Conservation (phyloP, 2,888 invertebrate genomes). For the Glaucopsyche alexis region DNA sequence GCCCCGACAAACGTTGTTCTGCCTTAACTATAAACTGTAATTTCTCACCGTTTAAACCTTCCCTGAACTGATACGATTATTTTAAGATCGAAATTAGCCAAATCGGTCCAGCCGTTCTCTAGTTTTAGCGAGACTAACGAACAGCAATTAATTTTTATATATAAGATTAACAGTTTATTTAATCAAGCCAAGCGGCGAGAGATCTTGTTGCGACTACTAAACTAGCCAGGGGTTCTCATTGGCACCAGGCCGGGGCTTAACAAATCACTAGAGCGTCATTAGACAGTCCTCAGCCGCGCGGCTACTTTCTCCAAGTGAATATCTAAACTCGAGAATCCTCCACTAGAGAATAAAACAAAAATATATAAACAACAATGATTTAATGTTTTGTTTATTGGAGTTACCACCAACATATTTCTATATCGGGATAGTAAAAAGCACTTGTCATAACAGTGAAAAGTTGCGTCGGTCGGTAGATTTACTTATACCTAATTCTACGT, state of each 20-base stretch:
- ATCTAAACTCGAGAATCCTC: neutral
- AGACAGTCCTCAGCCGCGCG: neutral
- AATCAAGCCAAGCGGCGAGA: neutral
- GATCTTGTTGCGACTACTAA: neutral
- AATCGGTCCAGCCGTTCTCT: too few relatives aligned
- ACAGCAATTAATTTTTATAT: too few relatives aligned
- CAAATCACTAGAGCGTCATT: neutral
- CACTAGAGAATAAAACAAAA: neutral
- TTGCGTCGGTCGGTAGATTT: neutral
- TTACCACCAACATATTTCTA: neutral
- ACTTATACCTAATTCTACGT: neutral
- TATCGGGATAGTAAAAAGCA: neutral
- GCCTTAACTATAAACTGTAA: too few relatives aligned
- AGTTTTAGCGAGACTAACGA: too few relatives aligned
- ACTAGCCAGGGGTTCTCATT: neutral
- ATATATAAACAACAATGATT: neutral
- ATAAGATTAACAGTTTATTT: neutral
- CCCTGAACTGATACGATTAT: too few relatives aligned
- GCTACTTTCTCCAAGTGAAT: neutral
- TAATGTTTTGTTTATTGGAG: constrained; percentile 3
- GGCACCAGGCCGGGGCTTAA: neutral
- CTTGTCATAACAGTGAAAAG: neutral
- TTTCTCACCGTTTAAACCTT: too few relatives aligned
- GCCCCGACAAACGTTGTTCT: too few relatives aligned
- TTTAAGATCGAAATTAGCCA: too few relatives aligned